A percentile compares a stretch with the other conserved stretches of the same genome.
These are phyloP conservation scores for Bujurquina vittata DNA, from an alignment of 2,113 vertebrate species.

Conservation along the genomic window DNA sequence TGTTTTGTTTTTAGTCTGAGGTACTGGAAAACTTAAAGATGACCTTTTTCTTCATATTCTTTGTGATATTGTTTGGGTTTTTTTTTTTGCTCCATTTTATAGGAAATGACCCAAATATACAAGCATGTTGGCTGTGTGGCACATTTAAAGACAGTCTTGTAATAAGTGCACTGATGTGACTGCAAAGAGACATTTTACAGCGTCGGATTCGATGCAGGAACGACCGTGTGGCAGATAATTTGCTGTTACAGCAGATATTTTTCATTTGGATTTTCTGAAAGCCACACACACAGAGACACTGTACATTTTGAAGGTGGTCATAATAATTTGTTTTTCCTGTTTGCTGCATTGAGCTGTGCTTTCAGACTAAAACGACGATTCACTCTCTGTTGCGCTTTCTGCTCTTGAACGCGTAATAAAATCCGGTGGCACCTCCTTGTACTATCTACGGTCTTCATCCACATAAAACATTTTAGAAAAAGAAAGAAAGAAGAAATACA, in stretches of 20 bases:
- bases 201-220: neutral
- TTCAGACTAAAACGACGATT: constrained; percentile 22
- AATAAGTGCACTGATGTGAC: constrained; percentile 3
- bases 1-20: no score
- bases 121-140: neutral
- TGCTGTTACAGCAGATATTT: constrained; percentile 5
- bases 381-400: constrained; percentile 25
- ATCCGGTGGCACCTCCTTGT: constrained; percentile 18
- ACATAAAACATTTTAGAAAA: constrained; percentile 3
- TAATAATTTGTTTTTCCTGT: constrained; percentile 17
- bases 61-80: no score
- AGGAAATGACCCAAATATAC: no score
- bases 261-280: neutral
- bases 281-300: neutral
- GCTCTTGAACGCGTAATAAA: constrained; percentile 20
- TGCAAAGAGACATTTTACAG: neutral
- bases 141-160: neutral
- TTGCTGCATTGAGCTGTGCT: constrained; percentile 11
- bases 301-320: constrained; percentile 13
- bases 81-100: no score
- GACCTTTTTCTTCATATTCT: no score
- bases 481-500: neutral
- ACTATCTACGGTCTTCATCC: constrained; percentile 5
- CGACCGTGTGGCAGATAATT: neutral
- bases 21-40: no score